Percentiles rank a stretch among this genome's conserved stretches.
Evolutionary conservation across 2,888 invertebrate genomes (phyloP).

Genomic region (Hirudinaria manillensis): DNA sequence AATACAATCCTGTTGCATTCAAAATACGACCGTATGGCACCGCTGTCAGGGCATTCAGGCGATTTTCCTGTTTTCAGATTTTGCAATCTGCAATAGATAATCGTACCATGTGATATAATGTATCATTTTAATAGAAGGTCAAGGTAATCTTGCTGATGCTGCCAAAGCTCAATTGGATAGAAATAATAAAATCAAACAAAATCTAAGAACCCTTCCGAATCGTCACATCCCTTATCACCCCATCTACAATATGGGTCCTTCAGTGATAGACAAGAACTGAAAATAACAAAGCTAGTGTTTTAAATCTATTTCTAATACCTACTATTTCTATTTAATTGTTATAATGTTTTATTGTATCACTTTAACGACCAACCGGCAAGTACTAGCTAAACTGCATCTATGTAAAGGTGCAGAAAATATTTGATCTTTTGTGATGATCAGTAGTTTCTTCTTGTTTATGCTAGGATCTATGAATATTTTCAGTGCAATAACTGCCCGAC

Average conservation of each 20-base stretch:
- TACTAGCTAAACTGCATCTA: constrained; percentile 64
- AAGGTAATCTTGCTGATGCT: too few species aligned
- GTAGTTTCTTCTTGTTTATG: constrained; percentile 58
- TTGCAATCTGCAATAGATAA: constrained; percentile 27
- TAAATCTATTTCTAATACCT: too few species aligned
- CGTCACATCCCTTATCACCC: constrained; percentile 52
- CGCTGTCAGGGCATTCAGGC: not conserved
- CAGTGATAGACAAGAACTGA: constrained; percentile 75
- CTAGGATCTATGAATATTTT: constrained; percentile 52
- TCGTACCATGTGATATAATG: not conserved
- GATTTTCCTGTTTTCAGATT: constrained; percentile 21
- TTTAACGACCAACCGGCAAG: constrained; percentile 76
- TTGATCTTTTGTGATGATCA: constrained; percentile 80
- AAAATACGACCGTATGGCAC: too few species aligned
- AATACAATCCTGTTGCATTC: too few species aligned
- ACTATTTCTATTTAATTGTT: too few species aligned
- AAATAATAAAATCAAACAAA: too few species aligned
- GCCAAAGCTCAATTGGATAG: too few species aligned
- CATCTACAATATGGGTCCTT: constrained; percentile 98
- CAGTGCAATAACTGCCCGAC: too few species aligned
- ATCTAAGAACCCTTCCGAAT: too few species aligned
- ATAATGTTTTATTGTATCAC: too few species aligned
- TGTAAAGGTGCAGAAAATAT: too few species aligned
- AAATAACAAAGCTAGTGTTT: too few species aligned
- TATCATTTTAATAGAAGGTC: not conserved